These are phyloP conservation scores for Vannuccia rotundouncinata DNA, from an alignment of 2,888 invertebrate genomes.

Conservation along the genomic window DNA sequence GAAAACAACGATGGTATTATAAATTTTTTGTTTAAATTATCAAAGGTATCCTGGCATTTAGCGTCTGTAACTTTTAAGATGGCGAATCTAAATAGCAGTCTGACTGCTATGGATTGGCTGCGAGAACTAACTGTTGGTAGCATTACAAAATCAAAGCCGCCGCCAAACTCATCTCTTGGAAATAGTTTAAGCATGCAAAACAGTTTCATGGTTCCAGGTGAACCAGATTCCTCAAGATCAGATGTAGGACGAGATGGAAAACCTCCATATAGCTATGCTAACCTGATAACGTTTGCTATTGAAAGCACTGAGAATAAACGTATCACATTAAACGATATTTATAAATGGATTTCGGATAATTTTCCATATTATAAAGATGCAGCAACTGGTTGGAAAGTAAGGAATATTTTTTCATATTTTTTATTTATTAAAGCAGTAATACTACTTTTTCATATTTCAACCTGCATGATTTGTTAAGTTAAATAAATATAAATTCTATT, in stretches of 20 bases:
- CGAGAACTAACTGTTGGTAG: constrained; percentile 45
- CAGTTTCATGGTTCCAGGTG: not conserved
- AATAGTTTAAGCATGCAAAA: constrained; percentile 4
- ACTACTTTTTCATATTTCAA: not conserved
- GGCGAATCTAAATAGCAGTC: constrained; percentile 54
- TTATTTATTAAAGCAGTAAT: not conserved
- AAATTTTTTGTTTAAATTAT: constrained; percentile 37
- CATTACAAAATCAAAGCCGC: not conserved
- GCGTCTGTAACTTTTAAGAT: not conserved
- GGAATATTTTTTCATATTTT: not conserved
- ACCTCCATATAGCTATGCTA: constrained; percentile 40
- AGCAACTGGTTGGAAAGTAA: constrained; percentile 39
- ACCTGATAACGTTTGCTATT: constrained; percentile 39
- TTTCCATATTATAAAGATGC: constrained; percentile 39
- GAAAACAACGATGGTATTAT: too few relatives aligned
- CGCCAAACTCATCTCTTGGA: constrained; percentile 30
- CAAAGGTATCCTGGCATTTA: constrained; percentile 17
- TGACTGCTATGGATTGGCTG: constrained; percentile 60
- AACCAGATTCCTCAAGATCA: not conserved
- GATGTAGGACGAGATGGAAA: constrained; percentile 21
- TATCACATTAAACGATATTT: constrained; percentile 38
- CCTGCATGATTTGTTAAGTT: not conserved
- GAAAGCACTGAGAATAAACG: constrained; percentile 37
- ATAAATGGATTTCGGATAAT: constrained; percentile 39
- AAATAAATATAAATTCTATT: not conserved